Percentiles rank a stretch among this genome's conserved stretches.
These are phyloP conservation scores for Macrophya alboannulata DNA, from an alignment of 2,888 invertebrate genomes.

Conservation along the genomic window DNA sequence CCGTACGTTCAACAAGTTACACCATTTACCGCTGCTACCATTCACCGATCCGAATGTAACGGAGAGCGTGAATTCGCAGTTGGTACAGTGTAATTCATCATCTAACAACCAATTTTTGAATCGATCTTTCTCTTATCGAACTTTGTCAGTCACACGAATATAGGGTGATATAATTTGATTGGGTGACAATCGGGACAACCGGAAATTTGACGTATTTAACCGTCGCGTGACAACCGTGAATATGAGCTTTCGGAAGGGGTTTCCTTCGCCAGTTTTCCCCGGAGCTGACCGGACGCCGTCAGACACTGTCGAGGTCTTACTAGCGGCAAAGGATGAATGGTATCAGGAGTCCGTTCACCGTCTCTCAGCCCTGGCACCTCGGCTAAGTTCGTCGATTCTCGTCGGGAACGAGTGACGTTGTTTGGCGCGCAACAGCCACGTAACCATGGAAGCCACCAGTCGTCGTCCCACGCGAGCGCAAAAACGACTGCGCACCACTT, in stretches of 20 bases:
- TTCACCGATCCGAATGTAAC: not conserved
- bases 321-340: conserved; percentile 40
- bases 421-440: conserved; percentile 49
- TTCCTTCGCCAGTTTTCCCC: not conserved
- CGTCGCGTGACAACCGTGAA: not conserved
- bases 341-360: conserved; percentile 36
- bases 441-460: not conserved
- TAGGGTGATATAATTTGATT: not conserved
- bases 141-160: not conserved
- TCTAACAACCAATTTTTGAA: not conserved
- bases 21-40: not conserved
- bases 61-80: not conserved
- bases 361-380: conserved; percentile 5
- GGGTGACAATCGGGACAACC: not conserved
- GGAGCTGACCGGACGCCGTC: not conserved
- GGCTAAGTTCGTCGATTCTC: conserved; percentile 16
- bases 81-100: not conserved
- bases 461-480: conserved; percentile 4
- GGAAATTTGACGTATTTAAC: not conserved
- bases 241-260: not conserved
- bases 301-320: conserved; percentile 28
- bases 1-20: conserved; percentile 28
- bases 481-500: not conserved
- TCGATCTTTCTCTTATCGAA: not conserved
- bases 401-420: conserved; percentile 17